Percentiles rank a stretch among this genome's conserved stretches.
phyloP scores from a whole-genome alignment of 23 tunicate genomes.

The Clavelina lepadiformis region DNA sequence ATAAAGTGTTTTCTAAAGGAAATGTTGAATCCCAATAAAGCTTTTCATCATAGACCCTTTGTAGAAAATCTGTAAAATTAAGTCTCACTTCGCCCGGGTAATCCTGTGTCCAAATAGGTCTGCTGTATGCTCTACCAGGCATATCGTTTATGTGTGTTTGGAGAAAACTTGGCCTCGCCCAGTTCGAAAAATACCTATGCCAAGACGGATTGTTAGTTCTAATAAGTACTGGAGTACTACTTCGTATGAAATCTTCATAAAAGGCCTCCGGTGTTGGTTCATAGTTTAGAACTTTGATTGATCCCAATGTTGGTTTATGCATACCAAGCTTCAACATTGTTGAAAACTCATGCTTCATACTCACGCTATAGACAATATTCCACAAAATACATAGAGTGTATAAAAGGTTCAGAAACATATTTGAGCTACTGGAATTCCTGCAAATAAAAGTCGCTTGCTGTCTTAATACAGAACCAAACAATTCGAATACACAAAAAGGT shows the following conservation, averaged over 20 bases:
- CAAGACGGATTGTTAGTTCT: slow-evolving; percentile 2
- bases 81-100: slow-evolving; percentile 20
- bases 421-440: too few relatives aligned
- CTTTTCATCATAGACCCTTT: background rate
- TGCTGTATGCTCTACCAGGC: slow-evolving; percentile 20
- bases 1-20: slow-evolving; percentile 4
- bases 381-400: too few relatives aligned
- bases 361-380: too few relatives aligned
- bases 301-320: background rate
- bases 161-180: background rate
- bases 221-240: slow-evolving; percentile 24
- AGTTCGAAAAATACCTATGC: background rate
- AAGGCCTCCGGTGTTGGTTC: slow-evolving; percentile 20
- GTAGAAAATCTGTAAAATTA: slow-evolving; percentile 11
- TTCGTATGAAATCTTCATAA: slow-evolving; percentile 10
- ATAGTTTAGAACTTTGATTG: slow-evolving; percentile 9
- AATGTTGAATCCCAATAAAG: slow-evolving; percentile 33
- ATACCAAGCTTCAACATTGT: background rate
- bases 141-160: background rate
- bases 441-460: too few relatives aligned
- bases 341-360: too few relatives aligned
- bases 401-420: too few relatives aligned
- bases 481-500: too few relatives aligned
- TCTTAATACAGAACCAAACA: too few relatives aligned
- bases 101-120: slow-evolving; percentile 17